Conservation (phyloP, 2,888 invertebrate species). For the Stenodema calcarata region DNA sequence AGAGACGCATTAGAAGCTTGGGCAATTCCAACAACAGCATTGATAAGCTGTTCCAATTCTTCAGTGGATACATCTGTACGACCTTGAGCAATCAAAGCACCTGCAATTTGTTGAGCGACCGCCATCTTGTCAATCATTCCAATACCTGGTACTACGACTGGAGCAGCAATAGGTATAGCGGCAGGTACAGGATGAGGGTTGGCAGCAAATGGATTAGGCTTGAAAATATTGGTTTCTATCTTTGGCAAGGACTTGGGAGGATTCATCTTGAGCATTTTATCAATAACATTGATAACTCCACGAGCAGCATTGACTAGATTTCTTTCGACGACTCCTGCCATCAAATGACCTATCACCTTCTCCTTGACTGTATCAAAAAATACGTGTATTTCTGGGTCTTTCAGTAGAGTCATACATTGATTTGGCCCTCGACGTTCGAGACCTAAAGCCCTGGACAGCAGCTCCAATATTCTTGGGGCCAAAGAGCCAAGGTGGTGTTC, state of each 20-base stretch:
- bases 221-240: neutral
- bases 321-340: constrained; percentile 72
- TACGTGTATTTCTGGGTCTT: constrained; percentile 75
- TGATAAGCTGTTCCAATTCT: constrained; percentile 79
- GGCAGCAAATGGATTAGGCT: neutral
- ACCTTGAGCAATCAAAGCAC: constrained; percentile 78
- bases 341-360: constrained; percentile 79
- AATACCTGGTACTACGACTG: constrained; percentile 72
- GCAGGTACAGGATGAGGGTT: neutral
- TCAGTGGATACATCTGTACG: constrained; percentile 80
- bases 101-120: constrained; percentile 82
- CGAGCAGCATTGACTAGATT: constrained; percentile 75
- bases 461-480: constrained; percentile 78
- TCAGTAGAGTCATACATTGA: constrained; percentile 72
- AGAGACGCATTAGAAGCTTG: constrained; percentile 62
- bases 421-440: constrained; percentile 71
- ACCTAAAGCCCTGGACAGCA: constrained; percentile 78
- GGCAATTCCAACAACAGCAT: constrained; percentile 77
- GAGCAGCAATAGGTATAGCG: constrained; percentile 7
- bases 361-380: constrained; percentile 85
- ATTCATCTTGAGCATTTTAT: constrained; percentile 72
- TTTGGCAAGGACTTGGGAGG: constrained; percentile 61
- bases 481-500: constrained; percentile 85
- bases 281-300: constrained; percentile 77
- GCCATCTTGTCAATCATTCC: constrained; percentile 79